These are phyloP conservation scores for Pseudomugil tenellus DNA, from an alignment of 2,797 vertebrate genomes.

Conservation along the genomic window DNA sequence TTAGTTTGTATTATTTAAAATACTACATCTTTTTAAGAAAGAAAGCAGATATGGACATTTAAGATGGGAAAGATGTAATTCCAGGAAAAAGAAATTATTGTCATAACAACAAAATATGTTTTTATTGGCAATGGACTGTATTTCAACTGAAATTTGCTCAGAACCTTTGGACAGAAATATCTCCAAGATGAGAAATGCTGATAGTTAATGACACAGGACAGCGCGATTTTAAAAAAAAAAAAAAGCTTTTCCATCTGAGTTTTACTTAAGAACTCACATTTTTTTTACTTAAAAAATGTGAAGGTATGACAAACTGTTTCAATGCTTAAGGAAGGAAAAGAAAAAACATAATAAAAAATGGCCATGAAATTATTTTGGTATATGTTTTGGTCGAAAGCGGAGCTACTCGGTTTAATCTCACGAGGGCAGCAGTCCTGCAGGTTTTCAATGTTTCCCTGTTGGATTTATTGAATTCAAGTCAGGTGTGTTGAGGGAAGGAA, in stretches of 20 bases:
- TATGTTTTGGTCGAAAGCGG: constrained; percentile 14
- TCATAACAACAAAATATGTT: neutral
- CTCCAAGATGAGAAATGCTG: neutral
- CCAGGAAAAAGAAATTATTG: neutral
- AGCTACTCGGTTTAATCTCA: too few relatives aligned
- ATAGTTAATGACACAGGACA: neutral
- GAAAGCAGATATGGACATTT: neutral
- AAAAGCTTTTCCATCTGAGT: too few relatives aligned
- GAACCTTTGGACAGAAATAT: constrained; percentile 4
- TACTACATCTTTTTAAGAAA: too few relatives aligned
- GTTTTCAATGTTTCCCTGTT: too few relatives aligned
- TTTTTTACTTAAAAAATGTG: constrained; percentile 5
- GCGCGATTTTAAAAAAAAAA: constrained; percentile 13
- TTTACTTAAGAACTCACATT: too few relatives aligned
- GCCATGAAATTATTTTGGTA: constrained; percentile 3
- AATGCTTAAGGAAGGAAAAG: neutral
- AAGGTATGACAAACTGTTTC: neutral
- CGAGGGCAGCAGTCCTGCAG: too few relatives aligned
- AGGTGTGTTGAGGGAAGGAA: too few relatives aligned
- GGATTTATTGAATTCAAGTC: too few relatives aligned
- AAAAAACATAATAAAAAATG: neutral
- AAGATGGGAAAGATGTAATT: neutral
- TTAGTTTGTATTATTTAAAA: constrained; percentile 27
- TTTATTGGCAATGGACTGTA: neutral
- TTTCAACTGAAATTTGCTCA: neutral